Percentiles rank a stretch among this genome's conserved stretches.
phyloP scores from a whole-genome alignment of 2,888 invertebrate genomes.

The Blastobasis lacticolella region DNA sequence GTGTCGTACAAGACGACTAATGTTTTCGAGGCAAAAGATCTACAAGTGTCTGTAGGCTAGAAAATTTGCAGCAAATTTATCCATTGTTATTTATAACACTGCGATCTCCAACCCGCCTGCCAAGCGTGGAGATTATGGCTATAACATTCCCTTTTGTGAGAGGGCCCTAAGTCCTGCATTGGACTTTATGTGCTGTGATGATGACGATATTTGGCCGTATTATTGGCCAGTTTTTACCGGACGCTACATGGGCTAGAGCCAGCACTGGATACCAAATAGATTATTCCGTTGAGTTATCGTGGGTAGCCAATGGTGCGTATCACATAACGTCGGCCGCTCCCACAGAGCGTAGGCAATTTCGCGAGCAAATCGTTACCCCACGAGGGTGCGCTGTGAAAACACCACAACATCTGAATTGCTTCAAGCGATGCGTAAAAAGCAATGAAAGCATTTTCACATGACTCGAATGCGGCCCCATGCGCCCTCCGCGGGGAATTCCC shows the following conservation, averaged over 20 bases:
- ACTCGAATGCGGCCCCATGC: constrained; percentile 52
- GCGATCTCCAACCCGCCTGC: too few relatives aligned
- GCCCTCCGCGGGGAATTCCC: constrained; percentile 57
- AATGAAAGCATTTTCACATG: constrained; percentile 71
- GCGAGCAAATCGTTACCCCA: constrained; percentile 29
- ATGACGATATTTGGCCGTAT: too few relatives aligned
- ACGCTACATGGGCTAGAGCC: not conserved
- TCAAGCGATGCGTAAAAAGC: constrained; percentile 67
- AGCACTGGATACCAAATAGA: not conserved
- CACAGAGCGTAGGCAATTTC: constrained; percentile 45
- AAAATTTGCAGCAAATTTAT: too few relatives aligned
- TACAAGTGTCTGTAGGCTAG: too few relatives aligned
- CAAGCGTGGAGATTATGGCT: too few relatives aligned
- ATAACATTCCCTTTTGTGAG: too few relatives aligned
- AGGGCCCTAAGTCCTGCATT: too few relatives aligned
- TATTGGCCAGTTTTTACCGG: too few relatives aligned
- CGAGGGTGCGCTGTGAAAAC: constrained; percentile 39
- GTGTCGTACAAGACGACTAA: too few relatives aligned
- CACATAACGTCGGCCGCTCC: constrained; percentile 29
- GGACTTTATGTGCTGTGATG: too few relatives aligned
- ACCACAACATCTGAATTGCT: constrained; percentile 66
- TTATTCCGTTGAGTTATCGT: constrained; percentile 14
- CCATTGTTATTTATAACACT: too few relatives aligned
- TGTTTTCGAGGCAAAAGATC: too few relatives aligned
- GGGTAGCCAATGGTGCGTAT: constrained; percentile 37